phyloP scores from a whole-genome alignment of 2,888 invertebrate species.

The Eurytoma adleriae region DNA sequence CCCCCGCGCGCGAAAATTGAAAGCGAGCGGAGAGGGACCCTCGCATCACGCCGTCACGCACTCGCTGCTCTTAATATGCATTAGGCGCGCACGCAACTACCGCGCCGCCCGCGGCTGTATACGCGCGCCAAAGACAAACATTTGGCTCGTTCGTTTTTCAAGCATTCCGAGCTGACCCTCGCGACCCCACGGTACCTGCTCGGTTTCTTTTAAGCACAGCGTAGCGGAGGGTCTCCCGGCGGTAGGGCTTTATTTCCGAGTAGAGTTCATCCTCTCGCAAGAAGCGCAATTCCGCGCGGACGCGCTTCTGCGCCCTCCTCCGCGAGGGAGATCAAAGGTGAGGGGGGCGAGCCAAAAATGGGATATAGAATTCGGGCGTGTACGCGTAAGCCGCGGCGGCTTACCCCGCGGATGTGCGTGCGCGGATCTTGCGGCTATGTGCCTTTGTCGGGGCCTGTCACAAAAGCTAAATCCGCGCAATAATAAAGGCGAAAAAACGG shows the following conservation, averaged over 20 bases:
- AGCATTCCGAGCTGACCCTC: neutral
- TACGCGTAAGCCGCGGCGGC: conserved; percentile 32
- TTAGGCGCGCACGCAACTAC: conserved; percentile 41
- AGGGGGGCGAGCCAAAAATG: conserved; percentile 9
- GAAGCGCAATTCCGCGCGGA: conserved; percentile 38
- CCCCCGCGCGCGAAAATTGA: conserved; percentile 41
- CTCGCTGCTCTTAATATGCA: conserved; percentile 45
- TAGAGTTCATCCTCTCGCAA: conserved; percentile 5
- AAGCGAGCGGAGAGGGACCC: conserved; percentile 18
- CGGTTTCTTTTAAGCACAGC: no score
- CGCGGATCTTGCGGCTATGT: neutral
- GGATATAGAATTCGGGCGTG: conserved; percentile 19
- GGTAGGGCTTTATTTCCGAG: neutral
- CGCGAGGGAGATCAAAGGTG: conserved; percentile 31
- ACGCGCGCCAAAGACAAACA: conserved; percentile 2
- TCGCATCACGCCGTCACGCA: conserved; percentile 17
- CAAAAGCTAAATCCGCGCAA: conserved; percentile 44
- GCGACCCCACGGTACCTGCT: neutral
- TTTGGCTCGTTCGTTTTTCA: conserved; percentile 12
- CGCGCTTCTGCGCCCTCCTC: neutral
- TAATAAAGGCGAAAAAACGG: conserved; percentile 39
- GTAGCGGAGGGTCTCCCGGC: neutral
- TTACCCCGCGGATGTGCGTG: neutral
- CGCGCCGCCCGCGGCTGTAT: conserved; percentile 9
- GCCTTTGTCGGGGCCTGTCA: conserved; percentile 11